Percentiles rank a stretch among this genome's conserved stretches.
Evolutionary conservation across 2,797 vertebrate genomes (phyloP).

Genomic region (Octomys mimax): DNA sequence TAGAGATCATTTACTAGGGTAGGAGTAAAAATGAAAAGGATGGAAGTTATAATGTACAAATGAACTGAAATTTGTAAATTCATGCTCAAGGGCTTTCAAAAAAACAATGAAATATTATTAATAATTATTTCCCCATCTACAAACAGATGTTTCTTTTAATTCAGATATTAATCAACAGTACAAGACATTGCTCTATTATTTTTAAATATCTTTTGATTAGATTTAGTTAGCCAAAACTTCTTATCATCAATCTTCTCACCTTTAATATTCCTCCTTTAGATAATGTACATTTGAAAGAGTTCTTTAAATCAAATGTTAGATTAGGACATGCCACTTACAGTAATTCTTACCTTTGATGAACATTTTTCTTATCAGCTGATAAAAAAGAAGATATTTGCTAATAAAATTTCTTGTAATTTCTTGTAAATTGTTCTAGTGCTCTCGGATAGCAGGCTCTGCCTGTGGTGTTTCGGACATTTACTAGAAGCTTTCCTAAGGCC

Average conservation of each 20-base stretch:
- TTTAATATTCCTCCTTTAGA: neutral
- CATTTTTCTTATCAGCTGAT: neutral
- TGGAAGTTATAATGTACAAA: neutral
- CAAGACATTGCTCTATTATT: neutral
- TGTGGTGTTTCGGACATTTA: no score
- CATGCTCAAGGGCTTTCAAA: neutral
- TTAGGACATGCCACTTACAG: neutral
- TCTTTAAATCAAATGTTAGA: neutral
- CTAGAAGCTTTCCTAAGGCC: no score
- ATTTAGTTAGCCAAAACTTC: neutral
- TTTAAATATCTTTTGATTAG: neutral
- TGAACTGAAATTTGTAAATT: neutral
- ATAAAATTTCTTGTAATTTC: neutral
- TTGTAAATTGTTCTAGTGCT: neutral
- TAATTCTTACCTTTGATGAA: neutral
- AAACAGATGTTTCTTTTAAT: constrained; percentile 12
- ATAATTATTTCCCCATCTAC: constrained; percentile 52
- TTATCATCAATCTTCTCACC: neutral
- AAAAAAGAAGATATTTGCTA: neutral
- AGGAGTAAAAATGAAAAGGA: neutral
- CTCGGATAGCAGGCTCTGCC: neutral
- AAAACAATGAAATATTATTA: constrained; percentile 9
- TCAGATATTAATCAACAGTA: neutral
- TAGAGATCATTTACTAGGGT: neutral
- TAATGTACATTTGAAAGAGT: neutral